Conservation (phyloP, 2,888 invertebrate species). For the Augiades crinisus region DNA sequence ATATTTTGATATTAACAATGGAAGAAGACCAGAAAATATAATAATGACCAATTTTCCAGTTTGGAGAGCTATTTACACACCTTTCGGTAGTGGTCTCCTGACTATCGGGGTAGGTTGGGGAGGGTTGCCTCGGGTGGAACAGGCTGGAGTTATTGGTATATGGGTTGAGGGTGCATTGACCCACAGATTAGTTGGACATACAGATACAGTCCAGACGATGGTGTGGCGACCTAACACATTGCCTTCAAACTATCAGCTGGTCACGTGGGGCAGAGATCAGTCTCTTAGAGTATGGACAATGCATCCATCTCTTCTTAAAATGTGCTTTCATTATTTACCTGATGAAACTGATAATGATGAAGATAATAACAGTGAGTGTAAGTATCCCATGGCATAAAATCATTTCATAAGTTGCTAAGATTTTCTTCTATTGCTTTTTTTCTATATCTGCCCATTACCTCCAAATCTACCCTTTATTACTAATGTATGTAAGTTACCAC, state of each 20-base stretch:
- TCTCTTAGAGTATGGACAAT: slow-evolving; percentile 95
- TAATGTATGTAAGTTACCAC: no score
- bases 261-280: slow-evolving; percentile 98
- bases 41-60: slow-evolving; percentile 93
- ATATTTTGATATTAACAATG: slow-evolving; percentile 95
- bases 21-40: slow-evolving; percentile 90
- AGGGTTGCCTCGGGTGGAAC: slow-evolving; percentile 88
- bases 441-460: no score
- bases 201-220: slow-evolving; percentile 96
- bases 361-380: slow-evolving; percentile 75
- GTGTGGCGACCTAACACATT: slow-evolving; percentile 92
- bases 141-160: slow-evolving; percentile 81
- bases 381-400: no score
- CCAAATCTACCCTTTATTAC: no score
- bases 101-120: slow-evolving; percentile 96
- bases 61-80: slow-evolving; percentile 96
- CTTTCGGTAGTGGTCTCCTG: slow-evolving; percentile 95
- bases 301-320: slow-evolving; percentile 90
- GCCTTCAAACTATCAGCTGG: slow-evolving; percentile 88
- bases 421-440: no score
- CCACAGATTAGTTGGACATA: slow-evolving; percentile 96
- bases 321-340: slow-evolving; percentile 85
- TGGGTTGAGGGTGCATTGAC: slow-evolving; percentile 85
- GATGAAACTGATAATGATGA: slow-evolving; percentile 82
- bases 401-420: no score